Evolutionary conservation across 2,113 vertebrate species (phyloP).

Genomic region (Corynorhinus townsendii): DNA sequence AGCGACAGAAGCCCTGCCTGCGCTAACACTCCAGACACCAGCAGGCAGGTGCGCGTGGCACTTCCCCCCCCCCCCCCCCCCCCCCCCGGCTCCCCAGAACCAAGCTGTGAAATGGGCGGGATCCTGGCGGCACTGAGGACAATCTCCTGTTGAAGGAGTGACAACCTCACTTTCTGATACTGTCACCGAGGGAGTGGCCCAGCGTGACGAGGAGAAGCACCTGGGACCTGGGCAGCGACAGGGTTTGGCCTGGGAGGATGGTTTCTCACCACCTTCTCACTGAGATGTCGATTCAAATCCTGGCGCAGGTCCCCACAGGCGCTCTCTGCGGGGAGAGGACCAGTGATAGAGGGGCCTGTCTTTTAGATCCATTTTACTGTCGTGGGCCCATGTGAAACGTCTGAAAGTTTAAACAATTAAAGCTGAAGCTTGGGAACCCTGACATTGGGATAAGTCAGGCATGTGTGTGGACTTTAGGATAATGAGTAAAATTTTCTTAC

Average conservation of each 20-base stretch:
- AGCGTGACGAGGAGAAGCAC: background rate
- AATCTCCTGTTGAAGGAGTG: background rate
- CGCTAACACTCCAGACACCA: background rate
- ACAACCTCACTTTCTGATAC: background rate
- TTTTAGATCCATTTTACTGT: background rate
- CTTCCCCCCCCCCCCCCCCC: too few relatives aligned
- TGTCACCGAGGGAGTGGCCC: background rate
- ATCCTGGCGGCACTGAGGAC: background rate
- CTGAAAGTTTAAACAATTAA: background rate
- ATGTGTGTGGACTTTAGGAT: background rate
- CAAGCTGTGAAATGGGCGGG: background rate
- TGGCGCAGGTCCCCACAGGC: background rate
- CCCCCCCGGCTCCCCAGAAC: too few relatives aligned
- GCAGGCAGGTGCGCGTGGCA: background rate
- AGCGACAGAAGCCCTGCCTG: background rate
- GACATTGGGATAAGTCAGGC: background rate
- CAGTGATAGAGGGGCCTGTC: background rate
- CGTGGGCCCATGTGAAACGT: background rate
- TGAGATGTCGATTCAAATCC: background rate
- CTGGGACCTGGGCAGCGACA: background rate
- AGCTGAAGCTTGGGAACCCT: background rate
- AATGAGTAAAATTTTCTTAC: constrained; percentile 70
- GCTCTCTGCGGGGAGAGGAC: background rate
- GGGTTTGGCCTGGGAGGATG: background rate
- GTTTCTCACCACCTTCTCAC: background rate